Evolutionary conservation across 1,140 invertebrate genomes (phyloP).

Genomic region (Eumaeus atala): DNA sequence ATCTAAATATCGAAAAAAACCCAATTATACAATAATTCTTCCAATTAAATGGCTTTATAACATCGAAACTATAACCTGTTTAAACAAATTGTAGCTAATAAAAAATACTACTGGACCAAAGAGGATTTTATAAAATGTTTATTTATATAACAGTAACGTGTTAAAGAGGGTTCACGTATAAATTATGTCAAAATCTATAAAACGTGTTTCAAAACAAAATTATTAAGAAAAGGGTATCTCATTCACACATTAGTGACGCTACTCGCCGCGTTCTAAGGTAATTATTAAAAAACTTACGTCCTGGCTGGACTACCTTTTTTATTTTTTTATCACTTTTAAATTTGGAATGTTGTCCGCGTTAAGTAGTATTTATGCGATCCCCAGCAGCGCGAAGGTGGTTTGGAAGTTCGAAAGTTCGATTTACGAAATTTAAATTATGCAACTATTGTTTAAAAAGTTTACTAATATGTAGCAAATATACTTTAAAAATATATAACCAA

Average conservation of each 20-base stretch:
- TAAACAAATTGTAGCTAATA: neutral
- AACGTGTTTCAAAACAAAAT: conserved; percentile 64
- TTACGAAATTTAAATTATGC: conserved; percentile 12
- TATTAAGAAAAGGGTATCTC: conserved; percentile 57
- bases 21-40: no score
- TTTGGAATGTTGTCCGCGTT: conserved; percentile 57
- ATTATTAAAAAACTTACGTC: conserved; percentile 68
- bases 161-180: conserved; percentile 58
- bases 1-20: no score
- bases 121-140: conserved; percentile 32
- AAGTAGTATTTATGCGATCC: conserved; percentile 71
- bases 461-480: no score
- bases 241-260: conserved; percentile 69
- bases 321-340: conserved; percentile 47
- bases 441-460: neutral
- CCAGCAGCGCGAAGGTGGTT: conserved; percentile 55
- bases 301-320: conserved; percentile 32
- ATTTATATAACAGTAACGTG: conserved; percentile 31
- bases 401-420: conserved; percentile 25
- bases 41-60: no score
- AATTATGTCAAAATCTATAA: conserved; percentile 63
- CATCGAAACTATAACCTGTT: neutral
- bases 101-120: neutral
- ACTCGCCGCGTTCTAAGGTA: conserved; percentile 54
- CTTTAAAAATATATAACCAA: no score